Base-by-base conservation (phyloP, 2,888 invertebrate genomes). In the Drosophila kuntzei region DNA sequence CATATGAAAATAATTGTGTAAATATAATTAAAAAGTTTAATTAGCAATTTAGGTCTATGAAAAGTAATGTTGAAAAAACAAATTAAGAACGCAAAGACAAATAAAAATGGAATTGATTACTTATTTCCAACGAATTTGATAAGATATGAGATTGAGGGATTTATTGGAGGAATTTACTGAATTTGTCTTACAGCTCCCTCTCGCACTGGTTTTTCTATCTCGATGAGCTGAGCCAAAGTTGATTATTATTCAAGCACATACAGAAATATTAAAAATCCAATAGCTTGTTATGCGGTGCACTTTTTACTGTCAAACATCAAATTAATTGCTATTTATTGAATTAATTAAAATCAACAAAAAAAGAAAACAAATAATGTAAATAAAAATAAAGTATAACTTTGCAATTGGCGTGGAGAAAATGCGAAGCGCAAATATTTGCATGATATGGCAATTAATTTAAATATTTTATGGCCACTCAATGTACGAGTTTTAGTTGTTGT, bases 391-490 rank as follows among this genome's bases (percentile, higher is more conserved):
- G 29, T 22, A 57, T 43, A 47, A 60, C 46, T 64, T 66, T 51
- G 32, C 58, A 67, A 44, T 53, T 61, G 65, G 54, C 27, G 47
- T 51, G 72, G 43, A 68, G 54, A 71, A 83, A 71, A 54, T 63
- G 59, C 66, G 58, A 34, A 50, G 49, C 29, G 58, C 47, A 84
- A 84, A 85, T 73, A 85, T 73, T 85, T 82, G 71, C 80, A 73
- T 79, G 70, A 79, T 76, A 71, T 85, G 73, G 44, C 79, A 82
- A 83, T 81, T 79, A 85, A 81, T 79, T 81, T 71, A 46, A 73
- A 73, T 79, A 73, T 85, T 79, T 81, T 76, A 87, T 67, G 49
- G 49, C 36, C 64, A 46, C 54, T 66, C 41, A 50, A 72, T 63
- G 20, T n/a, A 12, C n/a, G 44, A 46, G 29, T 37, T 49, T n/a